phyloP scores from a whole-genome alignment of 30 jellyfish, hydroid and myxozoan species.

The Aurelia aurita complex sp. Pacific region DNA sequence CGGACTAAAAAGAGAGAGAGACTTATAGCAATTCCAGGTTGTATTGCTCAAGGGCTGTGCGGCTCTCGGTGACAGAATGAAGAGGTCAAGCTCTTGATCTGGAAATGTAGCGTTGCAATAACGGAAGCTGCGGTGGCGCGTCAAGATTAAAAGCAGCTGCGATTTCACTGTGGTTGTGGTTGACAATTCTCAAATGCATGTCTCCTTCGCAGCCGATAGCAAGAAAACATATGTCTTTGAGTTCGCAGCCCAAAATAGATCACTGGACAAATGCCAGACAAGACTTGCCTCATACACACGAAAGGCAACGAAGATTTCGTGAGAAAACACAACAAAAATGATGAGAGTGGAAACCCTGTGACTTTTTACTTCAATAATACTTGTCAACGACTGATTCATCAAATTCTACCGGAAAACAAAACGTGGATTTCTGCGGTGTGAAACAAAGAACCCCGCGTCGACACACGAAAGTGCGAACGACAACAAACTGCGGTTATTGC shows the following conservation, averaged over 20 bases:
- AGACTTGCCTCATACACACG: not conserved
- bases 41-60: too few relatives aligned
- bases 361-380: slow-evolving; percentile 35
- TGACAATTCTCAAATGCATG: too few relatives aligned
- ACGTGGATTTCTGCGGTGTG: slow-evolving; percentile 56
- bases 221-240: too few relatives aligned
- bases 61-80: too few relatives aligned
- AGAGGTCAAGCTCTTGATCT: too few relatives aligned
- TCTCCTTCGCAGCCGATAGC: too few relatives aligned
- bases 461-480: slow-evolving; percentile 67
- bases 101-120: too few relatives aligned
- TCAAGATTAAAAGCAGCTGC: too few relatives aligned
- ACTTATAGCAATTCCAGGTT: too few relatives aligned
- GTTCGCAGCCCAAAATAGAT: not conserved
- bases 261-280: not conserved
- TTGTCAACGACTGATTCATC: slow-evolving; percentile 78
- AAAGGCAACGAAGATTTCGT: slow-evolving; percentile 1
- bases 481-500: slow-evolving; percentile 67
- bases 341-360: slow-evolving; percentile 41
- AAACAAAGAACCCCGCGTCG: slow-evolving; percentile 72
- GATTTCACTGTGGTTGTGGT: too few relatives aligned
- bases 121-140: too few relatives aligned
- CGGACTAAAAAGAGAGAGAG: too few relatives aligned
- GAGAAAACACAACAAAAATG: slow-evolving; percentile 1
- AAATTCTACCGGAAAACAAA: slow-evolving; percentile 75